A percentile compares a stretch with the other conserved stretches of the same genome.
These are phyloP conservation scores for Trichonephila clavipes DNA, from an alignment of 1,140 invertebrate species.

Conservation along the genomic window DNA sequence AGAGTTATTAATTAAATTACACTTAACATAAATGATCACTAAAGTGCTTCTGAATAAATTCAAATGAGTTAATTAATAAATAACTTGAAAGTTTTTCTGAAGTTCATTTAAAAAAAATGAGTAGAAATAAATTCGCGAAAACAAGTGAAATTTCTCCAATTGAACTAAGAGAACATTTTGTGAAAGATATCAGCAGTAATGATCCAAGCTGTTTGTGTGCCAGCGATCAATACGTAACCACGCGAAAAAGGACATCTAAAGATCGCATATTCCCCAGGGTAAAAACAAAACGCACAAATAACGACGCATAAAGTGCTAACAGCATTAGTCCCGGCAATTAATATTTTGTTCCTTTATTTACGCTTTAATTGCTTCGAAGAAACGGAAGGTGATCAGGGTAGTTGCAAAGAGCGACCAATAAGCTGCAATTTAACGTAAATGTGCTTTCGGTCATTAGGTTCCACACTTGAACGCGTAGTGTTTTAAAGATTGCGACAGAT, in stretches of 20 bases:
- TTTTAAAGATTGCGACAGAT: constrained; percentile 32
- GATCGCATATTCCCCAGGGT: not conserved
- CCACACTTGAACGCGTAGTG: not conserved
- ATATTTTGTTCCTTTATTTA: constrained; percentile 39
- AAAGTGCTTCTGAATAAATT: no score
- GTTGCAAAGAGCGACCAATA: not conserved
- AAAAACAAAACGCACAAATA: constrained; percentile 27
- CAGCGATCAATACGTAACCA: not conserved
- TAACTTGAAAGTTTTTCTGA: no score
- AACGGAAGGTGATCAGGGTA: not conserved
- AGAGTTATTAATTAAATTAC: no score
- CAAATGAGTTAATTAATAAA: no score
- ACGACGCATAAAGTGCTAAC: constrained; percentile 25
- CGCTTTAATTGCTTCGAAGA: not conserved
- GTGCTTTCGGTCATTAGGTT: constrained; percentile 27
- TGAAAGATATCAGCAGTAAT: not conserved
- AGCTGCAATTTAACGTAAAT: constrained; percentile 31
- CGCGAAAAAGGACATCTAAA: constrained; percentile 4
- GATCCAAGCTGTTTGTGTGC: not conserved
- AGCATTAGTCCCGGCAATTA: constrained; percentile 20
- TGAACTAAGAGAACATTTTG: not conserved
- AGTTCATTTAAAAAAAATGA: no score
- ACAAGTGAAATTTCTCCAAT: no score
- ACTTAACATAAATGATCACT: no score
- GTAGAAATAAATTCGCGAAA: no score